Base-by-base conservation (phyloP, 2,113 vertebrate species). In the Mastomys coucha region DNA sequence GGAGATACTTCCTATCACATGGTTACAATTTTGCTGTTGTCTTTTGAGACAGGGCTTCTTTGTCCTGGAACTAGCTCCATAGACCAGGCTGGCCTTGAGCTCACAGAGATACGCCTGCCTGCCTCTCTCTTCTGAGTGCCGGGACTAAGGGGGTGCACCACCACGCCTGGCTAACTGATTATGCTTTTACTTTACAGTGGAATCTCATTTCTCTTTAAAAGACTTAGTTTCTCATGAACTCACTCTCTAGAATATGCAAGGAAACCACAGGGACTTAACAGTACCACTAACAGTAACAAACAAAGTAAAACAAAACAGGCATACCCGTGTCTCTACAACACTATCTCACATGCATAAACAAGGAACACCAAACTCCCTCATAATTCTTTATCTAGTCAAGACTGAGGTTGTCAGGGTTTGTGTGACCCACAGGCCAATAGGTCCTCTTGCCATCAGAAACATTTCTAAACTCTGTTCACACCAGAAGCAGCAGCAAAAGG, bases 1-100 rank as follows among this genome's bases (percentile, higher is more conserved):
- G 94, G 95, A 94, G n/a, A 94, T 63, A 89, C 88, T 95, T 96
- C 93, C 91, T 70, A 56, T 96, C 81, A 96, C 56, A 87, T 95
- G 96, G 58, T 91, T 88, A 51, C n/a, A 94, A 93, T 96, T 95
- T 73, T 39, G 17, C 12, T 73, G 39, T 73, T 73, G 70, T 39
- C 36, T 73, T 73, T 73, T 33, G 65, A 69, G 65, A 69, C 65
- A 69, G 12, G 12, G 70, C 39, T 9, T 73, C 69, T 72, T 36
- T 72, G 69, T 72, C 17, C 36, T 72, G 69, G 17, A n/a, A n/a
- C 69, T 17, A 36, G 69, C 69, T 72, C 33, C 36, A 73, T 9
- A 73, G 70, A 39, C n/a, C n/a, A 73, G 70, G 69, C 19, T 39
- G 70, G 7, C 70, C 36, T 73, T n/a, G 70, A 73, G 17, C 7